phyloP scores from a whole-genome alignment of 1,140 invertebrate genomes.

The Apis mellifera region DNA sequence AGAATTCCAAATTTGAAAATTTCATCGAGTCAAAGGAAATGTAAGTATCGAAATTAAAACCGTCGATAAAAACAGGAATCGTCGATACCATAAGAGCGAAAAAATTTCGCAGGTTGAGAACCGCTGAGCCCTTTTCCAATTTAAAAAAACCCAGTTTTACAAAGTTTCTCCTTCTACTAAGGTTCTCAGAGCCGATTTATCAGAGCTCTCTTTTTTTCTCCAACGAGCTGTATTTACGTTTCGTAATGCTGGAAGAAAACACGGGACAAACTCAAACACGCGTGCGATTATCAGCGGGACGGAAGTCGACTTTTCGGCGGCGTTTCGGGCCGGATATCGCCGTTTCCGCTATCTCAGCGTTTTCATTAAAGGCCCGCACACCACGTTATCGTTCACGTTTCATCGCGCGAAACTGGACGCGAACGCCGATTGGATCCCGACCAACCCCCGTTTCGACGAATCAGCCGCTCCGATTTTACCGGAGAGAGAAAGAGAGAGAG shows the following conservation, averaged over 20 bases:
- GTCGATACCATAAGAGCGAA: too few species aligned
- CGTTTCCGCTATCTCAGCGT: conserved; percentile 47
- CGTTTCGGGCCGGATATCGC: not conserved
- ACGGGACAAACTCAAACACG: not conserved
- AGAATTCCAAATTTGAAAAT: too few species aligned
- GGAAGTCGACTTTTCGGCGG: conserved; percentile 19
- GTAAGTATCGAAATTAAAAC: too few species aligned
- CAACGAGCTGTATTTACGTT: conserved; percentile 36
- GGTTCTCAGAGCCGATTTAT: conserved; percentile 9
- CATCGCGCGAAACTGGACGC: conserved; percentile 38
- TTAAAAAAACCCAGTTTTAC: too few species aligned
- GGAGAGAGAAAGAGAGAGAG: too few species aligned
- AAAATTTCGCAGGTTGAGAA: too few species aligned
- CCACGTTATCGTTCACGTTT: conserved; percentile 37
- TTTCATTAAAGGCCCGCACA: conserved; percentile 30
- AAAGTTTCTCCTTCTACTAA: too few species aligned
- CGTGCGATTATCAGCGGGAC: conserved; percentile 23
- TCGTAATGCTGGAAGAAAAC: not conserved
- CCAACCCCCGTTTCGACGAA: not conserved
- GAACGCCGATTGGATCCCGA: conserved; percentile 23
- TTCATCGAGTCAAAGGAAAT: too few species aligned
- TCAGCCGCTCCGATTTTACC: not conserved
- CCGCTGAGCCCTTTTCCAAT: too few species aligned
- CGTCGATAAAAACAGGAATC: too few species aligned
- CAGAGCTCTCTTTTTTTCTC: not conserved